Percentiles rank a stretch among this genome's conserved stretches.
These are phyloP conservation scores for Stramonita haemastoma DNA, from an alignment of 2,888 invertebrate species.

Conservation along the genomic window DNA sequence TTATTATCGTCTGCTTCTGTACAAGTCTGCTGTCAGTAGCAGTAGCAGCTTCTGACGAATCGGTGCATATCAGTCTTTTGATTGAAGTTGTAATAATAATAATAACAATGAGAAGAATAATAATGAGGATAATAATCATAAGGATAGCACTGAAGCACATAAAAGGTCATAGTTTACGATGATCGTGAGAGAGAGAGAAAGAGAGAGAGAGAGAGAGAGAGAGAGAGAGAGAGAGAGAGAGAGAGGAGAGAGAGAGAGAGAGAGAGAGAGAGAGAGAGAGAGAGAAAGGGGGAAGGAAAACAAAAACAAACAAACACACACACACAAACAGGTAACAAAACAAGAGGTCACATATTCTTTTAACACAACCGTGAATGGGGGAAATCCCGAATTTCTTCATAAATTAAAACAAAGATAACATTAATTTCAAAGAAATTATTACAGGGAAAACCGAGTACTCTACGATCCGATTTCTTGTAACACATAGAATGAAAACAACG, in stretches of 20 bases:
- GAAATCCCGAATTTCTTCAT: background rate
- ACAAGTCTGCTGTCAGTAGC: conserved; percentile 16
- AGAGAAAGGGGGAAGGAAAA: too few species aligned
- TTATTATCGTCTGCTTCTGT: conserved; percentile 33
- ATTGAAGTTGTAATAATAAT: conserved; percentile 13
- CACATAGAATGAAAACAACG: too few species aligned
- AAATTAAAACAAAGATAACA: background rate
- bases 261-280: too few species aligned
- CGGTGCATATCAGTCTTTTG: conserved; percentile 34
- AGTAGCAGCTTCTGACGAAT: background rate
- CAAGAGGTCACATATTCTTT: background rate
- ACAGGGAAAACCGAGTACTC: too few species aligned
- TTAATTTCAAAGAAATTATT: background rate
- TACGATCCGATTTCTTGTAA: too few species aligned
- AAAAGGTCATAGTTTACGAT: background rate
- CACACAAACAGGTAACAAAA: background rate
- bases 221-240: too few species aligned
- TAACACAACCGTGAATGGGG: conserved; percentile 2
- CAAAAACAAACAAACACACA: too few species aligned
- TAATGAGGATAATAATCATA: too few species aligned
- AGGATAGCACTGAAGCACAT: background rate
- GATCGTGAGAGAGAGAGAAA: too few species aligned
- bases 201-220: background rate
- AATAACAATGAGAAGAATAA: too few species aligned
- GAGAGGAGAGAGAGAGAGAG: too few species aligned